Percentiles rank a stretch among this genome's conserved stretches.
Evolutionary conservation across 1,140 invertebrate species (phyloP).

Genomic region (Drosophila trapezifrons): DNA sequence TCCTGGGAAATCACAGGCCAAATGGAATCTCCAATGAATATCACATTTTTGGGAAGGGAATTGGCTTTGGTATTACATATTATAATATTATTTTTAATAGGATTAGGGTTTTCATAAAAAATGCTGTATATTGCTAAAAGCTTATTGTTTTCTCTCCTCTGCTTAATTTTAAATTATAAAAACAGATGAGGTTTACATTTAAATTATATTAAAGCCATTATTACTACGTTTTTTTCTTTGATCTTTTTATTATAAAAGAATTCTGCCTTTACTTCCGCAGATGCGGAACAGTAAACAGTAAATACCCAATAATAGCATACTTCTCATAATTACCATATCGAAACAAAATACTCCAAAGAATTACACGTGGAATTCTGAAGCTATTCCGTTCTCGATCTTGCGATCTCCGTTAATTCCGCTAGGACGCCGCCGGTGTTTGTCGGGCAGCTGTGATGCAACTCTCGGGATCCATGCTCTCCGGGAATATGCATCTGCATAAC

Average conservation of each 20-base stretch:
- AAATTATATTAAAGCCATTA: too few species aligned
- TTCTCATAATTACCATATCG: not conserved
- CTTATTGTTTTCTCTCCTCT: too few species aligned
- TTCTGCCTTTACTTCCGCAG: not conserved
- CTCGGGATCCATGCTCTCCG: constrained; percentile 9
- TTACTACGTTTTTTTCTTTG: too few species aligned
- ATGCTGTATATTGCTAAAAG: too few species aligned
- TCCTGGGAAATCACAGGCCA: constrained; percentile 24
- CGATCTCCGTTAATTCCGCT: constrained; percentile 13
- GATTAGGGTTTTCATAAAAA: too few species aligned
- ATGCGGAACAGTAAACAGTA: not conserved
- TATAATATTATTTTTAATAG: not conserved
- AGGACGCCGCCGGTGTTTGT: constrained; percentile 12
- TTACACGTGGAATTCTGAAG: not conserved
- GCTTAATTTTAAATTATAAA: not conserved
- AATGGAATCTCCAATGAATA: not conserved
- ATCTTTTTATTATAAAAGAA: too few species aligned
- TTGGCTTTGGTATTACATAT: not conserved
- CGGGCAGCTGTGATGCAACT: constrained; percentile 69
- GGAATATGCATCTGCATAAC: constrained; percentile 62
- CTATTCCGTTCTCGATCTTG: constrained; percentile 8
- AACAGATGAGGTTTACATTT: too few species aligned
- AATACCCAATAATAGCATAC: too few species aligned
- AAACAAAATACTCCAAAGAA: not conserved
- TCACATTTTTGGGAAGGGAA: not conserved